Base-by-base conservation (phyloP, 1,140 invertebrate species). In the Drosophila cardini region DNA sequence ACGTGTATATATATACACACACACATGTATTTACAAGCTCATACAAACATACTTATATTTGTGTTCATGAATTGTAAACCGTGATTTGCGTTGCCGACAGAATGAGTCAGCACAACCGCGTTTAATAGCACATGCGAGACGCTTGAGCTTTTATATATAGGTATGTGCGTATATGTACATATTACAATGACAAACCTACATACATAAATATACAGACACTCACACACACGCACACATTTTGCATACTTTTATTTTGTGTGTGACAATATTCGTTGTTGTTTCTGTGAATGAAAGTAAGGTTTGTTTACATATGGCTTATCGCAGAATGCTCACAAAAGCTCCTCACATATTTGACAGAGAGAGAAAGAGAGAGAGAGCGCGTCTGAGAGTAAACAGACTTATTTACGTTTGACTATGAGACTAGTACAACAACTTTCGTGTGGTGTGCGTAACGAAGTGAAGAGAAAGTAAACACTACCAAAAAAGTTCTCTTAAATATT, bases 211-310 rank as follows among this genome's bases (percentile, higher is more conserved):
- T 1, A n/a, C 1, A 36, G 16, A 42, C 21, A 26, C 53, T 26
- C 21, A 56, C 16, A 38, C 11, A 42, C 38, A 30, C 18, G 15
- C 30, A 15, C 0, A 53, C 21, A 56, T 56, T 71, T 52, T 30
- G 73, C 61, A 48, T 48, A 55, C 38, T 38, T 55, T 55, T 38
- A 38, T 55, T 36, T 56, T 46, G 53, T 32, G 72, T 61, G 55
- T 63, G 57, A 61, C 76, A 76, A 72, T 67, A 62, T 75, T 74
- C 56, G 57, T 84, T 86, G 82, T 86, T 85, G 50, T 53, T 77
- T 76, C 85, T 86, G 86, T 87, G 83, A 87, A 87, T 87, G 83
- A 87, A 87, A 76, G 79, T 84, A 77, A n/a, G 58, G 72, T 87
- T 87, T 87, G 84, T 89, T 89, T 89, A 87, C 83, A 63, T 84